A percentile compares a stretch with the other conserved stretches of the same genome.
phyloP scores from a whole-genome alignment of 2,113 vertebrate genomes.

The Thinocorus orbignyianus region DNA sequence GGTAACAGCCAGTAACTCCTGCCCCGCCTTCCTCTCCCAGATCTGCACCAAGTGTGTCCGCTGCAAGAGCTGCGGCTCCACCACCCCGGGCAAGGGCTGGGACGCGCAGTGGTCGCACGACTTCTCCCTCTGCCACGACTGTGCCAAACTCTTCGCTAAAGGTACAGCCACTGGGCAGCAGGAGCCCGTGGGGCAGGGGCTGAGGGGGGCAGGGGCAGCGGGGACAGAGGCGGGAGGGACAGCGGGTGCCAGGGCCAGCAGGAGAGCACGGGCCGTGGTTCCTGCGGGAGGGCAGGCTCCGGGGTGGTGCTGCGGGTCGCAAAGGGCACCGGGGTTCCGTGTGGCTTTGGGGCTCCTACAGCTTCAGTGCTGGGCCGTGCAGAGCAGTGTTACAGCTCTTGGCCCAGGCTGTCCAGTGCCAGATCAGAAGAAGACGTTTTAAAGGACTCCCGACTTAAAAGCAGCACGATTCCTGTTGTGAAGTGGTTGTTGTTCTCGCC shows the following conservation, averaged over 20 bases:
- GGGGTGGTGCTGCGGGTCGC: background rate
- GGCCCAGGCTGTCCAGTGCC: background rate
- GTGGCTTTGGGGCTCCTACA: background rate
- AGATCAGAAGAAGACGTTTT: background rate
- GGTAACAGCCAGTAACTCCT: background rate
- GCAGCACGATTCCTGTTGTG: background rate
- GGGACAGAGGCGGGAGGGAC: background rate
- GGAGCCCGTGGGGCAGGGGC: background rate
- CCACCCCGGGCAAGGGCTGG: constrained; percentile 96
- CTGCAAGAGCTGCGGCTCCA: constrained; percentile 97
- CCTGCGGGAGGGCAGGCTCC: background rate
- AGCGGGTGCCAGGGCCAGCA: accelerated
- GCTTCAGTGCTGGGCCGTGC: accelerated
- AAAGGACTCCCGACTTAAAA: background rate
- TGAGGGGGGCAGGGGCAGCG: background rate
- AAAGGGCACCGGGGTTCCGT: background rate
- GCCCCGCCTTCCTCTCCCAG: constrained; percentile 67
- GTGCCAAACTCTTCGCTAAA: constrained; percentile 98
- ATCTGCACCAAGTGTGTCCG: constrained; percentile 96
- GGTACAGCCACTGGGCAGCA: constrained; percentile 70
- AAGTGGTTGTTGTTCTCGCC: background rate
- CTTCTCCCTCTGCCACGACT: constrained; percentile 97
- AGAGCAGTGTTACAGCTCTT: background rate
- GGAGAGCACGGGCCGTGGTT: accelerated
- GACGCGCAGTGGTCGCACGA: constrained; percentile 99